Evolutionary conservation across 1,140 invertebrate species (phyloP).

Genomic region (Cardiocondyla obscurior): DNA sequence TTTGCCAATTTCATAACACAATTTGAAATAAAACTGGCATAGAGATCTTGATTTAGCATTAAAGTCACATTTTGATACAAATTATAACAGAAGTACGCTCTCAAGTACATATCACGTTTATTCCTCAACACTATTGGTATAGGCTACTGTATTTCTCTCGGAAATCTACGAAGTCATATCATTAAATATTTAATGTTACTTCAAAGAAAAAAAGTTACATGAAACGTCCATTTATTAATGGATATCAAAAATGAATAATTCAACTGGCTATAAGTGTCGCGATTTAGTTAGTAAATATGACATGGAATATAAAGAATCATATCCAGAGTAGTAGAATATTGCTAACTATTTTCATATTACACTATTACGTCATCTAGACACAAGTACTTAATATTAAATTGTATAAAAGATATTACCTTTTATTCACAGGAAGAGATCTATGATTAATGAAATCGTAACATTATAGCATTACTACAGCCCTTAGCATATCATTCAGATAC

Average conservation of each 20-base stretch:
- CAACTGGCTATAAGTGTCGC: not conserved
- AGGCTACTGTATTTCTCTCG: not conserved
- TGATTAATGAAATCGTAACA: not conserved
- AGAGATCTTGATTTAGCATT: not conserved
- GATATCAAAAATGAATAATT: not conserved
- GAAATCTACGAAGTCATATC: not conserved
- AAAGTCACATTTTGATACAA: not conserved
- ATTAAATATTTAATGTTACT: not conserved
- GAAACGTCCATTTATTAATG: not conserved
- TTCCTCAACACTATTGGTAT: not conserved
- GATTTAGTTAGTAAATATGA: not conserved
- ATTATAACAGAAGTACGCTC: not conserved
- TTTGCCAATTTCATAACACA: not conserved
- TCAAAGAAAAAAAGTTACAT: no score
- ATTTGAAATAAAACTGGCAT: not conserved
- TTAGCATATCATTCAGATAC: not conserved
- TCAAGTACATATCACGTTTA: not conserved
- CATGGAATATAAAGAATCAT: not conserved
- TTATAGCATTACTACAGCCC: not conserved
- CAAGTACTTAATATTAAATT: not conserved
- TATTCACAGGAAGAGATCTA: not conserved
- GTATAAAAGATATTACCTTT: not conserved
- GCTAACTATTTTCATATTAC: not conserved
- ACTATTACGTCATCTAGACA: not conserved
- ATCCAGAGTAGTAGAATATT: not conserved